A percentile compares a stretch with the other conserved stretches of the same genome.
Evolutionary conservation across 2,113 vertebrate species (phyloP).

Genomic region (Nothoprocta perdicaria): DNA sequence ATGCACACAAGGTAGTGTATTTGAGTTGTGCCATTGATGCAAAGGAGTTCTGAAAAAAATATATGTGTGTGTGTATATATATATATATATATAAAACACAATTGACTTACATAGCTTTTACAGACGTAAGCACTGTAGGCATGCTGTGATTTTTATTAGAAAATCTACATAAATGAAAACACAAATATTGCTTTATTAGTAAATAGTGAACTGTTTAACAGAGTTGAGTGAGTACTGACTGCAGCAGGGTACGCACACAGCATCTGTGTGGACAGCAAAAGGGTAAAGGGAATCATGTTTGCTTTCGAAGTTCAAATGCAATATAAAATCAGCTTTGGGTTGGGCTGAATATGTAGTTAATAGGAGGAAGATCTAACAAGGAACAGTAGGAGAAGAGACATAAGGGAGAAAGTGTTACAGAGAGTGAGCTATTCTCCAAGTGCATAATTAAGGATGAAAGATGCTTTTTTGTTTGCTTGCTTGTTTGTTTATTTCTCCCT

Average conservation of each 20-base stretch:
- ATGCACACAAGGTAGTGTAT: background rate
- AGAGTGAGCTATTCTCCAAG: background rate
- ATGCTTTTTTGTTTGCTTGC: background rate
- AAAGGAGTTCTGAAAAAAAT: background rate
- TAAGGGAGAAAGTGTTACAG: background rate
- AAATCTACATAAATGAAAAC: background rate
- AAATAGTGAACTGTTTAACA: background rate
- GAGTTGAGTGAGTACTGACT: background rate
- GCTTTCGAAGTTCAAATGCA: background rate
- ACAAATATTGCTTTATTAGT: background rate
- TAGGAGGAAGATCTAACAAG: background rate
- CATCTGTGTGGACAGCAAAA: background rate
- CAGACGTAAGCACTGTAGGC: background rate
- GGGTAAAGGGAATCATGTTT: background rate
- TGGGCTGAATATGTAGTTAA: background rate
- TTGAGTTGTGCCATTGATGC: background rate
- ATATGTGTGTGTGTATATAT: too few species aligned
- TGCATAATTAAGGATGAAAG: background rate
- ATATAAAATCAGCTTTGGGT: background rate
- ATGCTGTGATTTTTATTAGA: background rate
- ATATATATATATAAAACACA: background rate
- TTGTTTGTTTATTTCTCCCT: background rate
- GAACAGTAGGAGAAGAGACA: background rate
- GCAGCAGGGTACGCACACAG: background rate
- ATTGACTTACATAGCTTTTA: conserved; percentile 23